A percentile compares a stretch with the other conserved stretches of the same genome.
Conservation (phyloP, 2,797 vertebrate species). For the Brachymystax lenok region DNA sequence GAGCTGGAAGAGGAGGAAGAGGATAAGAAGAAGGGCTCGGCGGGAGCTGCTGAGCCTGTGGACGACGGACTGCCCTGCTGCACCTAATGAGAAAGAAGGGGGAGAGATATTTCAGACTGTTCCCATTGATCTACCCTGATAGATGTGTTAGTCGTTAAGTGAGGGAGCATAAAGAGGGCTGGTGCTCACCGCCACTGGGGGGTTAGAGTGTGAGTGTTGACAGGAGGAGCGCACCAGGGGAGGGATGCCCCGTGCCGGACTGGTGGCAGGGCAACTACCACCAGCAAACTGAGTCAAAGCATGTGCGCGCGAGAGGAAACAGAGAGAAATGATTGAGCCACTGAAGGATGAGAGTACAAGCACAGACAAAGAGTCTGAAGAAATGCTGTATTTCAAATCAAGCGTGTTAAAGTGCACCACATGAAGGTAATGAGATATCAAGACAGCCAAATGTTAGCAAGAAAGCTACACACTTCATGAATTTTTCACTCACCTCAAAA, state of each 20-base stretch:
- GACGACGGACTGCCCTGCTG: conserved; percentile 86
- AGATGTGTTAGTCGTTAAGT: neutral
- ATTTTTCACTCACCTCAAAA: conserved; percentile 79
- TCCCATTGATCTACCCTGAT: neutral
- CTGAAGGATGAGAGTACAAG: neutral
- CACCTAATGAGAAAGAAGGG: conserved; percentile 60
- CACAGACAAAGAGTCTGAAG: neutral
- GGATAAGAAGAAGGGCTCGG: conserved; percentile 75
- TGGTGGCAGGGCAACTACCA: conserved; percentile 83
- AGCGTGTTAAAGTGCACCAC: neutral
- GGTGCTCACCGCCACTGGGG: conserved; percentile 79
- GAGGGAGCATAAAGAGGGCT: neutral
- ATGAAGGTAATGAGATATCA: neutral
- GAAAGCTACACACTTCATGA: neutral
- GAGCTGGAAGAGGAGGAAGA: conserved; percentile 78
- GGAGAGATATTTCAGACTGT: neutral
- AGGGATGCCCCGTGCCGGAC: conserved; percentile 84
- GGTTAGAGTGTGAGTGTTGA: conserved; percentile 87
- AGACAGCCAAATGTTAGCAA: neutral
- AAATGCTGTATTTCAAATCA: neutral
- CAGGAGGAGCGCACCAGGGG: conserved; percentile 83
- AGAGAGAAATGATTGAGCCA: neutral
- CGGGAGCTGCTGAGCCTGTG: conserved; percentile 77
- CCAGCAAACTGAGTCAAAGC: conserved; percentile 79
- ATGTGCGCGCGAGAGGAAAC: neutral